Percentiles rank a stretch among this genome's conserved stretches.
phyloP scores from a whole-genome alignment of 2,888 invertebrate species.

The Caenorhabditis doughertyi region DNA sequence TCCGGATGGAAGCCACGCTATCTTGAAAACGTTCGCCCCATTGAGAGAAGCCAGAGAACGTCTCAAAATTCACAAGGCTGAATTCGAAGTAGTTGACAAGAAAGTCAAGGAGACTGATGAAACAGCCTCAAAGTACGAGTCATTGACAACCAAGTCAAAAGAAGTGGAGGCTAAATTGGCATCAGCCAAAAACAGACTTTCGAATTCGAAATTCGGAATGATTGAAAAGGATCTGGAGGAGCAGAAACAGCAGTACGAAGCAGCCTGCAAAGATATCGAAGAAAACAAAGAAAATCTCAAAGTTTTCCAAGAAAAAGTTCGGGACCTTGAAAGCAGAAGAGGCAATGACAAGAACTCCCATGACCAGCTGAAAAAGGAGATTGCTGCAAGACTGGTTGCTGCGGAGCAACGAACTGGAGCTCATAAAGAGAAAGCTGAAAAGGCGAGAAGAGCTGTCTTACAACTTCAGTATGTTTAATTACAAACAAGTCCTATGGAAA shows the following conservation, averaged over 20 bases:
- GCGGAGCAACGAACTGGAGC: constrained; percentile 36
- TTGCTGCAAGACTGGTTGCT: constrained; percentile 14
- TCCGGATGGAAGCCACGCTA: not conserved
- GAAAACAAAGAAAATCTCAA: not conserved
- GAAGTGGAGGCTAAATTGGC: not conserved
- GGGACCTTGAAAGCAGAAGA: constrained; percentile 60
- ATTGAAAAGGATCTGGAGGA: constrained; percentile 64
- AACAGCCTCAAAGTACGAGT: not conserved
- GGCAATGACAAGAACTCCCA: constrained; percentile 70
- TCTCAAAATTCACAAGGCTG: no score
- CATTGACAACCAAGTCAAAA: not conserved
- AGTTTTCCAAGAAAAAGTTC: constrained; percentile 2
- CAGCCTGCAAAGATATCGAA: constrained; percentile 3
- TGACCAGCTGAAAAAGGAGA: constrained; percentile 65
- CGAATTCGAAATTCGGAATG: constrained; percentile 67
- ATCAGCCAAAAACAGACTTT: constrained; percentile 52
- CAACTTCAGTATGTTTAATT: constrained; percentile 2
- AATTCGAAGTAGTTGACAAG: constrained; percentile 85
- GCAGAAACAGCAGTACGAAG: no score
- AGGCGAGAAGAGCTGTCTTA: constrained; percentile 30
- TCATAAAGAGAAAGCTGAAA: constrained; percentile 24
- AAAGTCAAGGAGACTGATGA: constrained; percentile 85
- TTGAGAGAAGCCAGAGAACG: constrained; percentile 84
- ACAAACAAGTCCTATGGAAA: not conserved
- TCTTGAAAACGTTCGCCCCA: constrained; percentile 25